Evolutionary conservation across 2,113 vertebrate species (phyloP).

Genomic region (Apaloderma vittatum): DNA sequence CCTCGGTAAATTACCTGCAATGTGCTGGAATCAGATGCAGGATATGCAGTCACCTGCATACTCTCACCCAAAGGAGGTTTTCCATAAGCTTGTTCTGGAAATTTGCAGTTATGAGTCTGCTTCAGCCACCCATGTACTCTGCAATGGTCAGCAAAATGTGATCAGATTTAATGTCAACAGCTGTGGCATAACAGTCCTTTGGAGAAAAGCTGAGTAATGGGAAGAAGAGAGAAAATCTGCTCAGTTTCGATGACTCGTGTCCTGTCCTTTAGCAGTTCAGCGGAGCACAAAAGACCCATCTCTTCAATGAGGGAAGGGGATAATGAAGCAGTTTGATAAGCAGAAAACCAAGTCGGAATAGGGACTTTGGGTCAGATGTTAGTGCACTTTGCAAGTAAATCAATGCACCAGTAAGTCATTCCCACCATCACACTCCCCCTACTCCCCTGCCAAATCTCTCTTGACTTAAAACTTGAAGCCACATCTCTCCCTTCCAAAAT

Average conservation of each 20-base stretch:
- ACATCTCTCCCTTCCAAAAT: neutral
- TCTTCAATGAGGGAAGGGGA: neutral
- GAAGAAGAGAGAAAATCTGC: neutral
- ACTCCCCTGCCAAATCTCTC: neutral
- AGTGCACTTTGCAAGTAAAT: neutral
- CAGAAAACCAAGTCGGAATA: neutral
- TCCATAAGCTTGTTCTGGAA: neutral
- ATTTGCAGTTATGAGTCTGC: neutral
- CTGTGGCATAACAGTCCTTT: neutral
- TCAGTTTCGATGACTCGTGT: neutral
- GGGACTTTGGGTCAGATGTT: neutral
- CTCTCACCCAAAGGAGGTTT: neutral
- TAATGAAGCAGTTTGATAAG: constrained; percentile 3
- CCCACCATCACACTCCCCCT: neutral
- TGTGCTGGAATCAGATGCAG: neutral
- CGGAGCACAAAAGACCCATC: constrained; percentile 25
- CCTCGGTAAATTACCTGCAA: accelerated
- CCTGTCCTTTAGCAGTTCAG: neutral
- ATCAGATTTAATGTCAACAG: constrained; percentile 5
- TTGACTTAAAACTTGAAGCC: neutral
- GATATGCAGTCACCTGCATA: neutral
- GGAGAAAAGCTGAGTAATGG: neutral
- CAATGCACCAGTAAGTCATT: neutral
- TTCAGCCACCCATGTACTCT: neutral
- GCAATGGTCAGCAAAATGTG: neutral